A percentile compares a stretch with the other conserved stretches of the same genome.
phyloP scores from a whole-genome alignment of 2,888 invertebrate species.

The Pheosia tremula region DNA sequence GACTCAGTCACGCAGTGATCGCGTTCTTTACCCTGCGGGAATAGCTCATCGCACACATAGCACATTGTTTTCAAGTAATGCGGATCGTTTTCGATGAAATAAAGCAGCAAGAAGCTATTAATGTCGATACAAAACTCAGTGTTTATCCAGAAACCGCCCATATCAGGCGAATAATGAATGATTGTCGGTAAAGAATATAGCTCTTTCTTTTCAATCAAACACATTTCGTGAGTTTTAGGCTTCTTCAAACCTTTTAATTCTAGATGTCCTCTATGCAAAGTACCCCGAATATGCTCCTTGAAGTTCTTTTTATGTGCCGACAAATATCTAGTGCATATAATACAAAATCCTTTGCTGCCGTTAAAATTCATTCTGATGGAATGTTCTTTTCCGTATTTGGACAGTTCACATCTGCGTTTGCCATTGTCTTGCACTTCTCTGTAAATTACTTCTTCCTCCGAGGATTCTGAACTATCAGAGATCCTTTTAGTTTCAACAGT shows the following conservation, averaged over 20 bases:
- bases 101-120: constrained; percentile 47
- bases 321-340: constrained; percentile 52
- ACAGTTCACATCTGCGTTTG: constrained; percentile 48
- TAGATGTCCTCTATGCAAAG: constrained; percentile 50
- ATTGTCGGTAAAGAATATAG: not conserved
- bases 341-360: constrained; percentile 59
- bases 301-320: constrained; percentile 49
- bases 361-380: constrained; percentile 58
- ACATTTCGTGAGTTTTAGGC: constrained; percentile 26
- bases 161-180: constrained; percentile 18
- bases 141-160: constrained; percentile 42
- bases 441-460: constrained; percentile 20
- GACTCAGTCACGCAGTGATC: constrained; percentile 46
- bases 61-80: constrained; percentile 50
- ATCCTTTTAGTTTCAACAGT: not conserved
- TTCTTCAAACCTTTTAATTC: constrained; percentile 47
- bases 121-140: constrained; percentile 33
- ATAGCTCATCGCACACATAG: constrained; percentile 48
- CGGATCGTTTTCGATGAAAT: constrained; percentile 32
- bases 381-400: constrained; percentile 52
- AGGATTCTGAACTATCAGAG: constrained; percentile 6
- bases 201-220: not conserved
- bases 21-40: constrained; percentile 33
- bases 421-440: constrained; percentile 46
- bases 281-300: constrained; percentile 51